Evolutionary conservation across 2,797 vertebrate genomes (phyloP).

Genomic region (Linurgus olivaceus): DNA sequence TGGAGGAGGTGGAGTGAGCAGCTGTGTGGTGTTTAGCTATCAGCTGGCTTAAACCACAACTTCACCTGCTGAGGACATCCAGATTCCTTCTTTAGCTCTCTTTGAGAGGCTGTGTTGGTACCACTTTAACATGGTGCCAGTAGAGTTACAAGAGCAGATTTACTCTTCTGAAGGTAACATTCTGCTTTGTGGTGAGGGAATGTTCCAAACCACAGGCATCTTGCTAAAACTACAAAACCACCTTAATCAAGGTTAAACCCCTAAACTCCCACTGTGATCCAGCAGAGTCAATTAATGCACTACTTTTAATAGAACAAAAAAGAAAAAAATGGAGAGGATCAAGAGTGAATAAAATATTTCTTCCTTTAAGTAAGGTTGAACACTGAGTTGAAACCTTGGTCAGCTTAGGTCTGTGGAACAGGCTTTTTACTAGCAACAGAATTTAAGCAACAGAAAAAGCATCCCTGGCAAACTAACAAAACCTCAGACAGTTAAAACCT

Average conservation of each 20-base stretch:
- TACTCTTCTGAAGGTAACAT: neutral
- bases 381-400: neutral
- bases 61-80: neutral
- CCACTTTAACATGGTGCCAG: neutral
- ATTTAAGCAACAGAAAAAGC: neutral
- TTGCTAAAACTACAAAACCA: neutral
- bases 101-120: neutral
- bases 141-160: neutral
- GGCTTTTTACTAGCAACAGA: neutral
- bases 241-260: neutral
- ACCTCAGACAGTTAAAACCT: neutral
- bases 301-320: neutral
- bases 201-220: neutral
- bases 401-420: neutral
- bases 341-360: neutral
- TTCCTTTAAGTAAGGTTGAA: neutral
- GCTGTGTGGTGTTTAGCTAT: neutral
- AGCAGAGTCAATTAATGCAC: neutral
- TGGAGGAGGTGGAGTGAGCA: neutral
- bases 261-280: neutral
- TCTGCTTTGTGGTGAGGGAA: neutral
- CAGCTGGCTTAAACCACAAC: neutral
- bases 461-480: neutral
- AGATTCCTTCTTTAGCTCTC: neutral
- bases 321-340: neutral